phyloP scores from a whole-genome alignment of 2,888 invertebrate genomes.

The Drosophila prostipennis region DNA sequence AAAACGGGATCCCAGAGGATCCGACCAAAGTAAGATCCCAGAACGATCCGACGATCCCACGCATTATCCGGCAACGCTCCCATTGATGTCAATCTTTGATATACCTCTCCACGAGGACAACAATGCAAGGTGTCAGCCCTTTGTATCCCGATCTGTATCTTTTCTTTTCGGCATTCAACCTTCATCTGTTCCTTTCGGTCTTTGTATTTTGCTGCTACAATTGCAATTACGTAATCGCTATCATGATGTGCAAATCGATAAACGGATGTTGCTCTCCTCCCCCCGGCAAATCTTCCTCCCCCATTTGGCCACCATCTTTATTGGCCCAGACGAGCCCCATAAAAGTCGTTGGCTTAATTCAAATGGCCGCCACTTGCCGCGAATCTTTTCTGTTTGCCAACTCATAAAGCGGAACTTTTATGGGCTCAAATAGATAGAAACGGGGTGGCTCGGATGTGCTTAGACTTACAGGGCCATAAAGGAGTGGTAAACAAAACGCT shows the following conservation, averaged over 20 bases:
- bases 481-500: constrained; percentile 7
- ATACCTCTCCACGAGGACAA: constrained; percentile 18
- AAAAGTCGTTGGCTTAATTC: constrained; percentile 73
- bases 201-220: constrained; percentile 47
- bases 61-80: constrained; percentile 34
- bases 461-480: constrained; percentile 9
- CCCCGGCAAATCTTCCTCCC: neutral
- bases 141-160: constrained; percentile 28
- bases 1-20: constrained; percentile 2
- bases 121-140: constrained; percentile 37
- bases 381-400: constrained; percentile 58
- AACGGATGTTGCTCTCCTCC: constrained; percentile 53
- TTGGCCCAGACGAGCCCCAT: constrained; percentile 57
- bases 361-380: constrained; percentile 57
- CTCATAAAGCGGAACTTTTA: constrained; percentile 60
- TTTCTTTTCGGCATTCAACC: constrained; percentile 15
- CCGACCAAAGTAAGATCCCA: constrained; percentile 10
- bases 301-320: constrained; percentile 47
- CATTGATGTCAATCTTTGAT: constrained; percentile 51
- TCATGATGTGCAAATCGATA: constrained; percentile 49
- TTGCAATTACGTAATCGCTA: constrained; percentile 72
- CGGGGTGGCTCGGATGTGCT: constrained; percentile 12
- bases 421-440: constrained; percentile 20
- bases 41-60: constrained; percentile 35
- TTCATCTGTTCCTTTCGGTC: constrained; percentile 23